These are phyloP conservation scores for Rhabdomys pumilio DNA, from an alignment of 2,797 vertebrate species.

Conservation along the genomic window DNA sequence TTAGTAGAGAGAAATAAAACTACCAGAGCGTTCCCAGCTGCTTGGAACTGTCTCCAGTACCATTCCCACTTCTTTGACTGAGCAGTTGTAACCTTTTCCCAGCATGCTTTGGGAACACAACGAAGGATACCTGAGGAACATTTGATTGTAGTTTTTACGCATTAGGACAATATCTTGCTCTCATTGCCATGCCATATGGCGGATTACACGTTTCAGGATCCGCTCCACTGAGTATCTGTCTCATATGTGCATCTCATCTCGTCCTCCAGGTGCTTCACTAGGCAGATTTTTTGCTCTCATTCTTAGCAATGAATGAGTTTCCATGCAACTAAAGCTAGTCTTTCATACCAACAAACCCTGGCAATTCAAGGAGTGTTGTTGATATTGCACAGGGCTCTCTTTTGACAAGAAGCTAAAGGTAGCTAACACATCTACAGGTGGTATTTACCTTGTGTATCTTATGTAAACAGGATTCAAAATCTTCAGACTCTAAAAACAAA, in stretches of 20 bases:
- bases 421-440: background rate
- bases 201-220: background rate
- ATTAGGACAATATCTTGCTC: background rate
- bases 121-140: background rate
- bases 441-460: background rate
- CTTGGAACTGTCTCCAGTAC: background rate
- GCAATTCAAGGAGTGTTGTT: background rate
- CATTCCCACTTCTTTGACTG: background rate
- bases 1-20: background rate
- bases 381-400: background rate
- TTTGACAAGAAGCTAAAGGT: conserved; percentile 1
- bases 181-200: background rate
- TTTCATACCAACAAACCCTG: background rate
- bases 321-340: background rate
- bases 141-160: background rate
- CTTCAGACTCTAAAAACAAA: background rate
- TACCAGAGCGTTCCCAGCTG: background rate
- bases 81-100: background rate
- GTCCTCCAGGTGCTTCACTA: background rate
- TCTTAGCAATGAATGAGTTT: background rate
- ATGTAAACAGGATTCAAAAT: background rate
- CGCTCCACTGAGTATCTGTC: background rate
- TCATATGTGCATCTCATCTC: too few relatives aligned
- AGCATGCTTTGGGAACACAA: background rate
- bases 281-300: background rate